Percentiles rank a stretch among this genome's conserved stretches.
phyloP scores from a whole-genome alignment of 2,888 invertebrate species.

The Cremastinae sp. region DNA sequence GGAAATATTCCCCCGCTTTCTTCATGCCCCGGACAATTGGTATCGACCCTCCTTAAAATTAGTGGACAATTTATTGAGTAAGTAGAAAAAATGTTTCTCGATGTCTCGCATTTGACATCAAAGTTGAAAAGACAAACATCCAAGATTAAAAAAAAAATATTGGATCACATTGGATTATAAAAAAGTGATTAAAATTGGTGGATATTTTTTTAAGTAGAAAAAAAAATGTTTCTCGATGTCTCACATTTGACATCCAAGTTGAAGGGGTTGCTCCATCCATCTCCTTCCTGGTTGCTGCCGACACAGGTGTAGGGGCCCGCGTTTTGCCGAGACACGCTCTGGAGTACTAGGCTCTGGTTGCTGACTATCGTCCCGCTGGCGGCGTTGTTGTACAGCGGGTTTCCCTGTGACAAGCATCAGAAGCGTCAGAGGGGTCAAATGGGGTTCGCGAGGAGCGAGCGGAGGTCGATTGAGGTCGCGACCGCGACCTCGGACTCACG shows the following conservation, averaged over 20 bases:
- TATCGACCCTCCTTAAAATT: too few species aligned
- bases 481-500: constrained; percentile 79
- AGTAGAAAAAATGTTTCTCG: too few species aligned
- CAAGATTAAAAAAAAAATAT: too few species aligned
- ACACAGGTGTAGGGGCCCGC: constrained; percentile 93
- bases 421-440: not conserved
- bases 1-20: too few species aligned
- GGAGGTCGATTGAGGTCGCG: not conserved
- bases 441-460: not conserved
- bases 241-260: constrained; percentile 93
- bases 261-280: constrained; percentile 92
- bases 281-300: constrained; percentile 93
- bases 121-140: too few species aligned
- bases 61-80: too few species aligned
- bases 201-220: too few species aligned
- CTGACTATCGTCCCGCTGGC: constrained; percentile 91
- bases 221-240: constrained; percentile 75
- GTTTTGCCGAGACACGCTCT: constrained; percentile 88
- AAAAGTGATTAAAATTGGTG: too few species aligned
- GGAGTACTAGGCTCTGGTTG: constrained; percentile 94
- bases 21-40: too few species aligned
- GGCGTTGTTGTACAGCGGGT: constrained; percentile 89
- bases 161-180: too few species aligned
- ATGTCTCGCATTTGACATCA: too few species aligned
- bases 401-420: constrained; percentile 82